Percentiles rank a stretch among this genome's conserved stretches.
phyloP scores from a whole-genome alignment of 2,888 invertebrate genomes.

The Agelastica alni region DNA sequence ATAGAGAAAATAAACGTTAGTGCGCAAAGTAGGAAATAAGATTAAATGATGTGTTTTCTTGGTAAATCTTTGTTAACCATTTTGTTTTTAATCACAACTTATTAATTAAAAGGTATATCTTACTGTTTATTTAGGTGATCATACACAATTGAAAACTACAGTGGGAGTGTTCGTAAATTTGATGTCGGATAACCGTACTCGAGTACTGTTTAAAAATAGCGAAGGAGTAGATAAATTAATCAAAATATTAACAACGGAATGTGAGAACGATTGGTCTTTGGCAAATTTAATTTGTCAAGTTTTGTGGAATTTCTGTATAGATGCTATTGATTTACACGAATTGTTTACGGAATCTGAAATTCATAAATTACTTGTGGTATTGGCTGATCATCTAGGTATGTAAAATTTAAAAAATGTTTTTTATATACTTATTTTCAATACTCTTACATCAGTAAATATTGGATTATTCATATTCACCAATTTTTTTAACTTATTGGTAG shows the following conservation, averaged over 20 bases:
- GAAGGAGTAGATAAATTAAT: slow-evolving; percentile 61
- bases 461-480: too few species aligned
- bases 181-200: slow-evolving; percentile 63
- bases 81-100: too few species aligned
- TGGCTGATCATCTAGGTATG: slow-evolving; percentile 62
- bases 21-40: too few species aligned
- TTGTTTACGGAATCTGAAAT: slow-evolving; percentile 59
- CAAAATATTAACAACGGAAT: slow-evolving; percentile 62
- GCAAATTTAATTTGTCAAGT: slow-evolving; percentile 75
- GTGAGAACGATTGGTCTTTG: slow-evolving; percentile 70
- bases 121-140: slow-evolving; percentile 59
- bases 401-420: too few species aligned
- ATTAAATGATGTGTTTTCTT: too few species aligned
- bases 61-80: too few species aligned
- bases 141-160: slow-evolving; percentile 74
- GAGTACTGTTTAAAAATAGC: slow-evolving; percentile 60
- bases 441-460: too few species aligned
- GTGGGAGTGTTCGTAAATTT: slow-evolving; percentile 85
- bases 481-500: too few species aligned
- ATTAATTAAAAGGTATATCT: too few species aligned
- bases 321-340: slow-evolving; percentile 58
- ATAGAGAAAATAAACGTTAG: too few species aligned
- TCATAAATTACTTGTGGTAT: slow-evolving; percentile 60
- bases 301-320: slow-evolving; percentile 72
- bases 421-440: too few species aligned